Evolutionary conservation across 2,888 invertebrate species (phyloP), one percentile per base, ranked within the genome.

Genomic region (Nymphalis c-album): DNA sequence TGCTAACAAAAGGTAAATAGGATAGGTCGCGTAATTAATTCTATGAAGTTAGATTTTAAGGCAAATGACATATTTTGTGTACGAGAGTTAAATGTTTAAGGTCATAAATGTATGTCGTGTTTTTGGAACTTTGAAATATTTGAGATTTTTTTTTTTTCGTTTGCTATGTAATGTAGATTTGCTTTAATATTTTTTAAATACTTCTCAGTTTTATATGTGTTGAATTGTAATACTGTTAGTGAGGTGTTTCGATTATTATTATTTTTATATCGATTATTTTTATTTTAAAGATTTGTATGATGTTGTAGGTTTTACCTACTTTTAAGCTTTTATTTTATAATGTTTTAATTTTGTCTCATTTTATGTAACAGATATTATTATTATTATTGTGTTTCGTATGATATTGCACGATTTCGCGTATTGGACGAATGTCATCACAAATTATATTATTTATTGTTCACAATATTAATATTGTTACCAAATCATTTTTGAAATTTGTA

Each of bases 1-100:
- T 83, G 89, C 87, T 90, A 85, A 86, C 85, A 78, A 85, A 85
- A 81, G 71, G 74, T n/a, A 64, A 61, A 64, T 69, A 68, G 61
- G 68, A 60, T 71, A 70, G 67, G 70, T 67, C 51, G 64, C 59
- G 67, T 60, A 53, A 35, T 59, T 45, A 31, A 60, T 48, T 61
- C 60, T 58, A 53, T 64, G 48, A 66, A 74, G 61, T 40, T 80
- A 80, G 75, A 75, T 70, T 55, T 64, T 72, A 86, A 86, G 85
- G 81, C 82, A 85, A 90, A 90, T 87, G 87, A 90, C 89, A 90
- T 91, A 91, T 90, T 91, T 90, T 91, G 88, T 90, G 87, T 90
- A 90, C 85, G 86, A 81, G 71, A 81, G 78, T 79, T 57, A 76
- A 75, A 74, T 77, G 77, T 77, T 73, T 77, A 74, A 74, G 77